Conservation (phyloP, 1,140 invertebrate genomes). For the Drosophila hydei region DNA sequence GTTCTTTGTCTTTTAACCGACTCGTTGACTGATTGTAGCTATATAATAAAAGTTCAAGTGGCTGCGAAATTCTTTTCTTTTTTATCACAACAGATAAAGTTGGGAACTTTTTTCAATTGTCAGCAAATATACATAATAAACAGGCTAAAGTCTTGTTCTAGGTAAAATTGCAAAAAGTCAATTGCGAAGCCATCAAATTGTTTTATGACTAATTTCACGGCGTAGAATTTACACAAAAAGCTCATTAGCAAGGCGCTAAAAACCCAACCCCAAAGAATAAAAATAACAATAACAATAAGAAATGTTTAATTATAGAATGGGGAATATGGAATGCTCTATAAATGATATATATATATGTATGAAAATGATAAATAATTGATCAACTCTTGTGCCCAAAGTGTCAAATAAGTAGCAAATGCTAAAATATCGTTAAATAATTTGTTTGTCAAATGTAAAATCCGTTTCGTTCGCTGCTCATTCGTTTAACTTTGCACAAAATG, state of each 20-base stretch:
- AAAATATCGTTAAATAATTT: not conserved
- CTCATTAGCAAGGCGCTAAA: not conserved
- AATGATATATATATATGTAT: not conserved
- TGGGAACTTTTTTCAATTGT: not conserved
- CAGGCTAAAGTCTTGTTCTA: not conserved
- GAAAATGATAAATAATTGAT: too few species aligned
- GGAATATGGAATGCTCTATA: not conserved
- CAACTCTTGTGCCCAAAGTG: not conserved
- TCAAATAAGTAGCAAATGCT: not conserved
- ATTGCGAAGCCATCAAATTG: not conserved
- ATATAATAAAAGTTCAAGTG: too few species aligned
- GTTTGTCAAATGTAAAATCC: not conserved
- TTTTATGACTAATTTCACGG: conserved; percentile 1
- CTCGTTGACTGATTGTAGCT: too few species aligned
- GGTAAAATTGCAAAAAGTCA: not conserved
- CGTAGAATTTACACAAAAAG: conserved; percentile 6
- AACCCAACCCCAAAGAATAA: not conserved
- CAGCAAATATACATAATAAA: not conserved
- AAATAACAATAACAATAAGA: not conserved
- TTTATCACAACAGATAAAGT: not conserved
- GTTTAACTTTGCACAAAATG: not conserved
- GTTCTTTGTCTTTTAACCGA: not conserved
- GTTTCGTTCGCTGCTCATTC: too few species aligned
- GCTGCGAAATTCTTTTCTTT: too few species aligned
- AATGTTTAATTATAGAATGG: not conserved